Conservation (phyloP, 1,140 invertebrate species). For the Sogatella furcifera region DNA sequence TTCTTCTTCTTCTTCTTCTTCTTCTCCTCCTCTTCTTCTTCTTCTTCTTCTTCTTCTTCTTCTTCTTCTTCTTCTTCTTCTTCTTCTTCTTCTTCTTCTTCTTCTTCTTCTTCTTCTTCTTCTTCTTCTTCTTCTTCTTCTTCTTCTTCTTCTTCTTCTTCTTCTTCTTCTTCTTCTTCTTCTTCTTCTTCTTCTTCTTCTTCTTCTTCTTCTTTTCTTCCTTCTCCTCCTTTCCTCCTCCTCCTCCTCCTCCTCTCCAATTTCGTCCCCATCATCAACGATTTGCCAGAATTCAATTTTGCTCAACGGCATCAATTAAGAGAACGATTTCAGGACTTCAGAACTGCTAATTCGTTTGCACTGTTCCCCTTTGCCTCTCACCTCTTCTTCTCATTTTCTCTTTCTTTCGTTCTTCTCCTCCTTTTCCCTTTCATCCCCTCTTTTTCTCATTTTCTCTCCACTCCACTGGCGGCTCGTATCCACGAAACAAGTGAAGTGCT, state of each 20-base stretch:
- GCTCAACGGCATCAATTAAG: no score
- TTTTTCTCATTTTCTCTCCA: no score
- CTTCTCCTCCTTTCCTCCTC: neutral
- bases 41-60: slow-evolving; percentile 5
- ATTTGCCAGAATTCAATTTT: no score
- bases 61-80: slow-evolving; percentile 2
- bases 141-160: neutral
- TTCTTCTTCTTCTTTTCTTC: slow-evolving; percentile 2
- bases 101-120: slow-evolving; percentile 2
- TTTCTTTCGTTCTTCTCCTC: no score
- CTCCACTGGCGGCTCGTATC: no score
- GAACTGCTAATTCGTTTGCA: no score
- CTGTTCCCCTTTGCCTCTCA: no score
- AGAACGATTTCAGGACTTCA: no score
- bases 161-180: neutral
- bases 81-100: slow-evolving; percentile 2
- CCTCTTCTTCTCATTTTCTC: no score
- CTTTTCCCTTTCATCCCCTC: no score
- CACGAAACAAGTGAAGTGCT: no score
- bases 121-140: slow-evolving; percentile 4
- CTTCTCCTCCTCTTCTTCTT: neutral
- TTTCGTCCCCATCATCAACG: no score
- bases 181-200: neutral
- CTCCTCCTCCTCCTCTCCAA: neutral
- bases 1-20: slow-evolving; percentile 8